Evolutionary conservation across 2,113 vertebrate species (phyloP), one percentile per base, ranked within the genome.

Genomic region (Semicossyphus pulcher): DNA sequence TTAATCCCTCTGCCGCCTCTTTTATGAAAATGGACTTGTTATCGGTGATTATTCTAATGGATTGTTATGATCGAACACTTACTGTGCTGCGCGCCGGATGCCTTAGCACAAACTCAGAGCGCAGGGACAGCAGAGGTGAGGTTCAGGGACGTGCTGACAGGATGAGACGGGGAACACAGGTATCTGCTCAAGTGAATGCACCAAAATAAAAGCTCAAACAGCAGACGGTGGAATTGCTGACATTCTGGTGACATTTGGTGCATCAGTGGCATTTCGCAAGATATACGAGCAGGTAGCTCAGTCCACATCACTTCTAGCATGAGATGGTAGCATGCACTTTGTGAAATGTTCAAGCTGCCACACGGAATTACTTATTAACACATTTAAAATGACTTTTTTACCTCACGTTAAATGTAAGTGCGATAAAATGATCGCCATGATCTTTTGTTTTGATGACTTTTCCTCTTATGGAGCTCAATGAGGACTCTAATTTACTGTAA

Each of bases 201-300:
- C 61, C 41, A 48, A 69, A 91, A 87, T 72, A 80, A 87, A 89
- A 82, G 63, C 78, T 76, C 29, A 34, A 69, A 72, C 66, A 78
- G 37, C 78, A 72, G 81, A 73, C 53, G 15, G 83, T 62, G 80
- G 79, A 87, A 74, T 56, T 86, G 78, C 80, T 92, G 90, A 90
- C 90, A 91, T 91, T 92, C 90, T 49, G 47, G 65, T 92, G 91
- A 89, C 91, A 90, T 91, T 92, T 91, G 80, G 87, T 76, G 78
- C 28, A 56, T 80, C 82, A 45, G 62, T 90, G 90, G 86, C 87
- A 89, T 92, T 92, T 92, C 16, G 4, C 53, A 72, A 81, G 86
- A 90, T 71, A 69, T 80, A 84, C 37, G 75, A 88, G 82, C 74
- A 69, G 47, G 77, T 78, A 80, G 60, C 56, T 60, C 23, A 61